Evolutionary conservation across 2,113 vertebrate genomes (phyloP).

Genomic region (Scortum barcoo): DNA sequence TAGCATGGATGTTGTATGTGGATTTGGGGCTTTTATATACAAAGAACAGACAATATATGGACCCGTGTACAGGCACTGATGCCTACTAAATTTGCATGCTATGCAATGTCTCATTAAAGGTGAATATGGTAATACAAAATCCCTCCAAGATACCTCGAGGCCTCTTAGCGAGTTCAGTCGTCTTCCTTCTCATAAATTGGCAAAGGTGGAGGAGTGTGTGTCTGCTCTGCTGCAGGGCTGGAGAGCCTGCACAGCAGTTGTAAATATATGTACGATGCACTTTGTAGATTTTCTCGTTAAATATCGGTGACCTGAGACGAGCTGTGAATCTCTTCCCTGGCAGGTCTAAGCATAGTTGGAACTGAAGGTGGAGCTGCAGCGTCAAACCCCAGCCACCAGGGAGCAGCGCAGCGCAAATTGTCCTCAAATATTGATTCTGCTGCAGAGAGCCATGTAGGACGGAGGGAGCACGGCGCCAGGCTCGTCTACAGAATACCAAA

Average conservation of each 20-base stretch:
- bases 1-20: not conserved
- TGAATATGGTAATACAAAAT: slow-evolving; percentile 67
- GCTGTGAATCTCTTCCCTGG: slow-evolving; percentile 37
- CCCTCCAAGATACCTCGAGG: slow-evolving; percentile 62
- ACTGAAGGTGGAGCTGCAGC: slow-evolving; percentile 54
- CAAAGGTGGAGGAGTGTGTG: slow-evolving; percentile 18
- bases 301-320: slow-evolving; percentile 48
- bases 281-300: slow-evolving; percentile 52
- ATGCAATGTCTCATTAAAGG: slow-evolving; percentile 69
- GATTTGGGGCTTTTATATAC: slow-evolving; percentile 2
- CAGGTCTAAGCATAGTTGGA: slow-evolving; percentile 37
- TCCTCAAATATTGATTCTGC: slow-evolving; percentile 82
- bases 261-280: slow-evolving; percentile 47
- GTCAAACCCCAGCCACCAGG: slow-evolving; percentile 64
- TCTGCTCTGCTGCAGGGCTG: slow-evolving; percentile 37
- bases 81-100: slow-evolving; percentile 53
- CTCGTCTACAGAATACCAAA: slow-evolving; percentile 68
- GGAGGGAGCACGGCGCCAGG: slow-evolving; percentile 59
- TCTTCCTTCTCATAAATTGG: slow-evolving; percentile 58
- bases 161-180: slow-evolving; percentile 31
- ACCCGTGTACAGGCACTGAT: slow-evolving; percentile 6
- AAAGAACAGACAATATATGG: slow-evolving; percentile 10
- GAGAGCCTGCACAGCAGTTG: slow-evolving; percentile 15
- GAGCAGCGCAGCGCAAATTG: slow-evolving; percentile 71
- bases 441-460: slow-evolving; percentile 64